A percentile compares a stretch with the other conserved stretches of the same genome.
phyloP scores from a whole-genome alignment of 2,797 vertebrate species.

The Brachyalestes nurse region DNA sequence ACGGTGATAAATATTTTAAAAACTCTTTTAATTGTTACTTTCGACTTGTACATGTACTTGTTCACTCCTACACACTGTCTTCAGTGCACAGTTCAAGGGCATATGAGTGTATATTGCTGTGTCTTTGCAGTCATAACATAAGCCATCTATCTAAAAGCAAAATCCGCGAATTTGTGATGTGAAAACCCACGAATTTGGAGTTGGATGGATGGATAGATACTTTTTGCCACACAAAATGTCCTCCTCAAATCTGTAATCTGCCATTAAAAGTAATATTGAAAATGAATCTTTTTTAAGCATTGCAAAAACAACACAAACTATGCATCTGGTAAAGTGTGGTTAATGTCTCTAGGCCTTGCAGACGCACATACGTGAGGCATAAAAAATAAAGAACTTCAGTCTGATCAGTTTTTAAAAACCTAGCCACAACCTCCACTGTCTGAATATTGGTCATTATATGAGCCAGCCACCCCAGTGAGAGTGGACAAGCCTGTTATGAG shows the following conservation, averaged over 20 bases:
- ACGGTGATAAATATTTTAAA: no score
- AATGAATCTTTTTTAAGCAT: background rate
- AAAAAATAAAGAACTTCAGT: conserved; percentile 66
- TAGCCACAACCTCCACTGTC: conserved; percentile 64
- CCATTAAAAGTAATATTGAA: conserved; percentile 9
- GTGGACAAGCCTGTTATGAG: conserved; percentile 48
- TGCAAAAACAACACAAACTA: conserved; percentile 10
- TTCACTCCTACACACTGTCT: no score
- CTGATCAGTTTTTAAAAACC: conserved; percentile 61
- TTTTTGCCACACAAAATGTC: no score
- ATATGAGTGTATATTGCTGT: no score
- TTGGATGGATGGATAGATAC: no score
- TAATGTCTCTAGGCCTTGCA: conserved; percentile 40
- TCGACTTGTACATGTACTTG: no score
- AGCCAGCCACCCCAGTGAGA: conserved; percentile 61
- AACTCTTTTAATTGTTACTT: no score
- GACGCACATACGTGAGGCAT: conserved; percentile 32
- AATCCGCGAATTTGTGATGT: no score
- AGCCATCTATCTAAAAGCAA: no score
- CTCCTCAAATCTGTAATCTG: background rate
- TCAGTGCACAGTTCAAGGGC: no score
- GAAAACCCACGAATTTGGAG: no score
- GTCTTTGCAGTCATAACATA: no score
- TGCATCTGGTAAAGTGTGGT: conserved; percentile 39
- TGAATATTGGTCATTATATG: conserved; percentile 73